Base-by-base conservation (phyloP, 2,888 invertebrate genomes). In the Pediacus dermestoides region DNA sequence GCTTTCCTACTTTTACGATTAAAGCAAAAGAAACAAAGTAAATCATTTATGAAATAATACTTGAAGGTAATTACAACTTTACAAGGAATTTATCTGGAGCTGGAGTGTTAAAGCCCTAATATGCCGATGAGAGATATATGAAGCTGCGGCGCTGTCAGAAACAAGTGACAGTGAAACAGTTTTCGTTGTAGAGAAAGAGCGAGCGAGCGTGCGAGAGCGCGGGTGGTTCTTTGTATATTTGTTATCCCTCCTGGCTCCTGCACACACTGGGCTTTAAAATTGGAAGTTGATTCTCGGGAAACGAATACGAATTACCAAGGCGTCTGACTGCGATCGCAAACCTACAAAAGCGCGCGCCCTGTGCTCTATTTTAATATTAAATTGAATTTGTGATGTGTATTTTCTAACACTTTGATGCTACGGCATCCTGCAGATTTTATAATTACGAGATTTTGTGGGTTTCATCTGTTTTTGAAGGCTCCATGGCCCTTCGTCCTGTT, bases 371-470 rank as follows among this genome's bases (percentile, higher is more conserved):
- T 63, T 63, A 64, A 63, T 61, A 48, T 56, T 57, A 64, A 64
- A 67, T 66, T 66, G 63, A 63, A 65, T 67, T 66, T 63, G 52
- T 52, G 58, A 58, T 57, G 63, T 57, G 61, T 61, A 61, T 60
- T 61, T 63, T 58, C 58, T 61, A 61, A 60, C 62, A 62, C 63
- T 64, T 64, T 63, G 62, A 63, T 62, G 63, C 57, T 60, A 53
- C 53, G 62, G 60, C 53, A 58, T 63, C 66, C 65, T 58, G 64
- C 56, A 50, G 65, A 61, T 60, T 62, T 61, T 57, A 60, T 65
- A 66, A 66, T 66, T 65, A 64, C 60, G 39, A 50, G 47, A 53
- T 58, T 57, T 54, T 55, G 49, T 33, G 46, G 50, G 39, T 18
- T 18, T 18, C 44, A 40, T 50, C 51, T 55, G 56, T 48, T 52